Conservation (phyloP, 2,888 invertebrate species). For the Drosophila paracracens region DNA sequence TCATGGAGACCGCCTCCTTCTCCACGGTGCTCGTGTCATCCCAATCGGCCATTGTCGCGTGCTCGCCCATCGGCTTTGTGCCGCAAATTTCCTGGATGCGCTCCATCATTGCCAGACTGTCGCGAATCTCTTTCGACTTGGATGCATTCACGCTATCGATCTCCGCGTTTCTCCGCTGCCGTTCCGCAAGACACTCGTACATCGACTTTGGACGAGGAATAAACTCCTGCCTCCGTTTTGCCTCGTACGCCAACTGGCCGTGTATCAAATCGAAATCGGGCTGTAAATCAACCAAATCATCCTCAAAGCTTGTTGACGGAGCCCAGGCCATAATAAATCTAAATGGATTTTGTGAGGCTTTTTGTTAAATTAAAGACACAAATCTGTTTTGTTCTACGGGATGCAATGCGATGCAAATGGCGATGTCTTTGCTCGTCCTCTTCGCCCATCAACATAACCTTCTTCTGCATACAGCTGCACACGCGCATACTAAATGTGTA, state of each 20-base stretch:
- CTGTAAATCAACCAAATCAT: slow-evolving; percentile 80
- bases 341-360: slow-evolving; percentile 18
- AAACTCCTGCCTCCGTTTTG: slow-evolving; percentile 20
- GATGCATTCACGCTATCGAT: slow-evolving; percentile 11
- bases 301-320: slow-evolving; percentile 78
- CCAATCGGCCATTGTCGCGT: slow-evolving; percentile 77
- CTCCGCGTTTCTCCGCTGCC: slow-evolving; percentile 34
- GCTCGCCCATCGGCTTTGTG: slow-evolving; percentile 77
- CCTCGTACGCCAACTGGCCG: slow-evolving; percentile 70
- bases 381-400: not conserved
- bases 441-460: slow-evolving; percentile 49
- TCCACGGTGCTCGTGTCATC: slow-evolving; percentile 72
- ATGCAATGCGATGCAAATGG: slow-evolving; percentile 10
- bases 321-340: slow-evolving; percentile 72
- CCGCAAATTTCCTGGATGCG: slow-evolving; percentile 76
- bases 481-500: not conserved
- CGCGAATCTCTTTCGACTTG: slow-evolving; percentile 40
- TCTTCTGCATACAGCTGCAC: slow-evolving; percentile 30
- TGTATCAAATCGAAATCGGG: slow-evolving; percentile 76
- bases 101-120: slow-evolving; percentile 70
- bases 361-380: slow-evolving; percentile 18
- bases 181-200: slow-evolving; percentile 47
- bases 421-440: slow-evolving; percentile 1
- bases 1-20: slow-evolving; percentile 77
- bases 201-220: slow-evolving; percentile 36